phyloP scores from a whole-genome alignment of 2,797 vertebrate species.

The Diceros bicornis region DNA sequence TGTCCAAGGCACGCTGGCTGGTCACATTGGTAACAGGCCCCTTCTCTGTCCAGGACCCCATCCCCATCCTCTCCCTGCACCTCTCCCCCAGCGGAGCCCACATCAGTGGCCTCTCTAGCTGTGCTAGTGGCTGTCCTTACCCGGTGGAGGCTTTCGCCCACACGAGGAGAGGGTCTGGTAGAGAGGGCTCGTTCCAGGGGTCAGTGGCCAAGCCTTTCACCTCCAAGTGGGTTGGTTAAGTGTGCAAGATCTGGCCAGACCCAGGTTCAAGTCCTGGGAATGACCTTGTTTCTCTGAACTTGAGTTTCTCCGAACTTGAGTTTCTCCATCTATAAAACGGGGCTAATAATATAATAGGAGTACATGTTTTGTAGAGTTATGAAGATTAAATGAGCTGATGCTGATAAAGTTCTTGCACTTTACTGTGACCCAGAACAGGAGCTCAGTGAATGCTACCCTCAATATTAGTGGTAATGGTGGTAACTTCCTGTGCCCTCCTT shows the following conservation, averaged over 20 bases:
- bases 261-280: background rate
- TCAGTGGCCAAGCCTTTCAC: background rate
- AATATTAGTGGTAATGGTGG: accelerated
- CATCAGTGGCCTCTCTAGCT: background rate
- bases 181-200: background rate
- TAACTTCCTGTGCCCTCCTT: background rate
- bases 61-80: background rate
- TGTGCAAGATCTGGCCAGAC: background rate
- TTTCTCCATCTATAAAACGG: slow-evolving; percentile 55
- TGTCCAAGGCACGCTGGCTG: background rate
- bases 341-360: background rate
- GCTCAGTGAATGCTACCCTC: background rate
- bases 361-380: background rate
- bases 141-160: background rate
- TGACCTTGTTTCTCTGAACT: slow-evolving; percentile 29
- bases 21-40: no score
- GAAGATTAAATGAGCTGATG: background rate
- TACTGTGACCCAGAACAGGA: background rate
- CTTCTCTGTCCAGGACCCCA: background rate
- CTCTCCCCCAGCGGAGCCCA: background rate
- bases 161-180: background rate
- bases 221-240: background rate
- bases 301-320: slow-evolving; percentile 28
- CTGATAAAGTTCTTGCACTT: slow-evolving; percentile 8
- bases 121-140: background rate